These are phyloP conservation scores for Romanogobio albipinnatus DNA, from an alignment of 2,113 vertebrate species.

Conservation along the genomic window DNA sequence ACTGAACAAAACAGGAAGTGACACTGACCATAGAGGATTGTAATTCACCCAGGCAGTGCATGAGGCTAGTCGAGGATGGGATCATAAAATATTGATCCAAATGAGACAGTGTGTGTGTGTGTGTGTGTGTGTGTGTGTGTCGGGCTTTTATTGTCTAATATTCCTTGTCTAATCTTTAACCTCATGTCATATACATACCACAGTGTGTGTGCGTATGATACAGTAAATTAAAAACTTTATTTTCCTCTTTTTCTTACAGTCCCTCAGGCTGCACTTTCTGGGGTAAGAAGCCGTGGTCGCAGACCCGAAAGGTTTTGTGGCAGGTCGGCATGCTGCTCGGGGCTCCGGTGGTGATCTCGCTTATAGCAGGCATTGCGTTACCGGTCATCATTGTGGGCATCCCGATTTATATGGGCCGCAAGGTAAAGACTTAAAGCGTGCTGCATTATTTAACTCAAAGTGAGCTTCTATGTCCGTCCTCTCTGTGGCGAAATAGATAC, in stretches of 20 bases:
- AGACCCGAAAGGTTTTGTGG: constrained; percentile 85
- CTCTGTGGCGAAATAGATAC: not conserved
- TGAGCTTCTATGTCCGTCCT: not conserved
- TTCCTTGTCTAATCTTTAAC: not conserved
- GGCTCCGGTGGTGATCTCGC: constrained; percentile 85
- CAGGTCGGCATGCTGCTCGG: constrained; percentile 89
- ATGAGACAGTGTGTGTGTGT: not conserved
- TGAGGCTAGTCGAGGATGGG: constrained; percentile 32
- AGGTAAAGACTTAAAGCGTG: constrained; percentile 68
- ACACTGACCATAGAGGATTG: constrained; percentile 35
- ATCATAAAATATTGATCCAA: constrained; percentile 35
- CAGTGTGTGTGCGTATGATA: not conserved
- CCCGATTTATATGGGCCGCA: constrained; percentile 88
- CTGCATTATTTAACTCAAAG: not conserved
- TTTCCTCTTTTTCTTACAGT: constrained; percentile 65
- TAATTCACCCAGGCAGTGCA: constrained; percentile 26
- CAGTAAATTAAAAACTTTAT: not conserved
- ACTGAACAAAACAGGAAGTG: constrained; percentile 38
- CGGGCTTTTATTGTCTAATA: constrained; percentile 7
- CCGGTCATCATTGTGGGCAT: constrained; percentile 87
- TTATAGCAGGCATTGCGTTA: constrained; percentile 84
- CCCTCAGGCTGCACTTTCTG: constrained; percentile 91
- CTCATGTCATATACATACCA: not conserved
- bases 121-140: not conserved
- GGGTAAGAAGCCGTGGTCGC: constrained; percentile 89